phyloP scores from a whole-genome alignment of 2,888 invertebrate genomes.

The Apodemia zela region DNA sequence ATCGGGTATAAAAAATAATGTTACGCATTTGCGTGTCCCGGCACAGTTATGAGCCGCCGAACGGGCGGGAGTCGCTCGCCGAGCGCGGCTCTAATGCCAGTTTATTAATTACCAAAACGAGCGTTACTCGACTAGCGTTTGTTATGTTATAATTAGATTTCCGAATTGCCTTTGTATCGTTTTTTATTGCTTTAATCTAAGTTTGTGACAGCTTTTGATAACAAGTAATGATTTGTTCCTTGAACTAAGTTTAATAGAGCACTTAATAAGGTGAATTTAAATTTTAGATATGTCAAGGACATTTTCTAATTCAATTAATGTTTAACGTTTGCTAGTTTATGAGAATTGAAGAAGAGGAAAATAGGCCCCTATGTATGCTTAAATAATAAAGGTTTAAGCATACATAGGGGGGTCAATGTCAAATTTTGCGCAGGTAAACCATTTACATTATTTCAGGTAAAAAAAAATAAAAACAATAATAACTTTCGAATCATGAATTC shows the following conservation, averaged over 20 bases:
- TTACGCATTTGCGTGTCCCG: constrained; percentile 30
- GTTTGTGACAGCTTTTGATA: constrained; percentile 22
- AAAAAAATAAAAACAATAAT: too few species aligned
- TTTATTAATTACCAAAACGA: constrained; percentile 40
- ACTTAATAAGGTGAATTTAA: background rate
- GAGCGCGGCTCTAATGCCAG: constrained; percentile 28
- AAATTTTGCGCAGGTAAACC: too few species aligned
- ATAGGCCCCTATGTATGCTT: too few species aligned
- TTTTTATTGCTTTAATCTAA: constrained; percentile 22
- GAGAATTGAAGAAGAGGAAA: too few species aligned
- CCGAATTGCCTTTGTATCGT: constrained; percentile 33
- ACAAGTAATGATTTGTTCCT: constrained; percentile 31
- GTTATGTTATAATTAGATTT: constrained; percentile 40
- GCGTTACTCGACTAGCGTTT: constrained; percentile 32
- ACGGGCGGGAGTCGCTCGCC: too few species aligned
- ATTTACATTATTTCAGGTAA: too few species aligned
- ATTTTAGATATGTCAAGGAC: background rate
- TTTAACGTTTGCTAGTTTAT: background rate
- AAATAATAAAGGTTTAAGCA: too few species aligned
- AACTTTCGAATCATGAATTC: too few species aligned
- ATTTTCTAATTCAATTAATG: background rate
- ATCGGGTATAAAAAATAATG: too few species aligned
- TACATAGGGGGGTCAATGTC: too few species aligned
- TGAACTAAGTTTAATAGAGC: too few species aligned
- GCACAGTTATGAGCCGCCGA: constrained; percentile 27